Evolutionary conservation across 2,113 vertebrate species (phyloP).

Genomic region (Orcinus orca): DNA sequence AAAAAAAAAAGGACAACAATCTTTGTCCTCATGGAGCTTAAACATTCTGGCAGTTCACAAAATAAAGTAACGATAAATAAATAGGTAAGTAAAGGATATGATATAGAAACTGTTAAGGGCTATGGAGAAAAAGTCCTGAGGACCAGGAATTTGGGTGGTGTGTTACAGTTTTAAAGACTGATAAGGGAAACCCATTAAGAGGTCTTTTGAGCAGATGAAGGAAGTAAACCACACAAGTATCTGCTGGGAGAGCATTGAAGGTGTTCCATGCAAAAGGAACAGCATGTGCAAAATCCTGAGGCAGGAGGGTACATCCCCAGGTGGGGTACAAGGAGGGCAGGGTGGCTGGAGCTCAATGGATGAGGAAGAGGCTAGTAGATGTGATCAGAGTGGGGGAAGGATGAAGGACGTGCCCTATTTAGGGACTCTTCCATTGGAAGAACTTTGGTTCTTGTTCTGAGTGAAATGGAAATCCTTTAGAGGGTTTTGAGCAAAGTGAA

Average conservation of each 20-base stretch:
- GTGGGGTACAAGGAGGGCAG: neutral
- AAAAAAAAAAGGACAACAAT: neutral
- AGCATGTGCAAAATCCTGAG: neutral
- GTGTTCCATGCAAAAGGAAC: neutral
- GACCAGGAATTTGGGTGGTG: neutral
- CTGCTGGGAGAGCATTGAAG: neutral
- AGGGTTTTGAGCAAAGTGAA: neutral
- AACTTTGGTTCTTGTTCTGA: neutral
- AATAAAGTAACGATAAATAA: neutral
- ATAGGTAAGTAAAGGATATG: neutral
- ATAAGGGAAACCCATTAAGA: neutral
- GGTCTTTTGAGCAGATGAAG: neutral
- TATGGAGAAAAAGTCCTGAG: neutral
- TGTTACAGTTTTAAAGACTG: neutral
- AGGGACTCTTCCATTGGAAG: neutral
- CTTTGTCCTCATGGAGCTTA: neutral
- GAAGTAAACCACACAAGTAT: neutral
- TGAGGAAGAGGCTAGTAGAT: neutral
- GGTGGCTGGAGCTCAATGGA: neutral
- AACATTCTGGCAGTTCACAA: neutral
- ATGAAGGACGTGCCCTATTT: neutral
- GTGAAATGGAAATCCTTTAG: neutral
- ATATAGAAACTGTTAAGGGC: neutral
- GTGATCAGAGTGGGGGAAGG: fast-evolving
- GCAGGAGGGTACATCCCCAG: neutral